Percentiles rank a stretch among this genome's conserved stretches.
Evolutionary conservation across 1,140 invertebrate species (phyloP).

Genomic region (Drosophila azteca): DNA sequence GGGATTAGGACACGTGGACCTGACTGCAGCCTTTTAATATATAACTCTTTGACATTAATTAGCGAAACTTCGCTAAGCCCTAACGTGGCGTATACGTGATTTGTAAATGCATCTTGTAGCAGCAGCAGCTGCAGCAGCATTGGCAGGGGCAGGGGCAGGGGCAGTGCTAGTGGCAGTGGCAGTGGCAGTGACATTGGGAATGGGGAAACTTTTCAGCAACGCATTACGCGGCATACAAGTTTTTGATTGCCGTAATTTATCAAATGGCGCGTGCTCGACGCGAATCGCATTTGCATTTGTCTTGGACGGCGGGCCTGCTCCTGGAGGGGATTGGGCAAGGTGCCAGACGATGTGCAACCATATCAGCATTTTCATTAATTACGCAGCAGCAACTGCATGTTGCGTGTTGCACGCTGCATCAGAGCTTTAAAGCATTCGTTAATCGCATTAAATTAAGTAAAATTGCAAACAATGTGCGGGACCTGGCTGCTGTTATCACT

Average conservation of each 20-base stretch:
- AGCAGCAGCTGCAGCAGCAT: background rate
- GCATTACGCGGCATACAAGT: conserved; percentile 40
- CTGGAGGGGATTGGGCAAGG: conserved; percentile 3
- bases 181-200: too few relatives aligned
- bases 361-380: conserved; percentile 59
- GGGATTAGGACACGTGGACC: conserved; percentile 64
- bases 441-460: conserved; percentile 71
- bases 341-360: conserved; percentile 21
- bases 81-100: conserved; percentile 60
- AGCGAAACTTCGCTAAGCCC: conserved; percentile 50
- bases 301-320: conserved; percentile 7
- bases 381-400: conserved; percentile 11
- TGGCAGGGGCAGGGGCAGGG: too few relatives aligned
- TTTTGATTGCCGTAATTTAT: conserved; percentile 68
- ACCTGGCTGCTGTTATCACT: too few relatives aligned
- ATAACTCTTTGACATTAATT: conserved; percentile 72
- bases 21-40: conserved; percentile 31
- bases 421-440: conserved; percentile 58
- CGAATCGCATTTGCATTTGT: conserved; percentile 28
- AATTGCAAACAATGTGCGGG: conserved; percentile 54
- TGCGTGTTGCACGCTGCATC: background rate
- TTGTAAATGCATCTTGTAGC: conserved; percentile 36
- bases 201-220: conserved; percentile 15
- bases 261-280: conserved; percentile 57
- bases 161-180: too few relatives aligned